Base-by-base conservation (phyloP, 2,113 vertebrate species). In the Antennarius striatus region DNA sequence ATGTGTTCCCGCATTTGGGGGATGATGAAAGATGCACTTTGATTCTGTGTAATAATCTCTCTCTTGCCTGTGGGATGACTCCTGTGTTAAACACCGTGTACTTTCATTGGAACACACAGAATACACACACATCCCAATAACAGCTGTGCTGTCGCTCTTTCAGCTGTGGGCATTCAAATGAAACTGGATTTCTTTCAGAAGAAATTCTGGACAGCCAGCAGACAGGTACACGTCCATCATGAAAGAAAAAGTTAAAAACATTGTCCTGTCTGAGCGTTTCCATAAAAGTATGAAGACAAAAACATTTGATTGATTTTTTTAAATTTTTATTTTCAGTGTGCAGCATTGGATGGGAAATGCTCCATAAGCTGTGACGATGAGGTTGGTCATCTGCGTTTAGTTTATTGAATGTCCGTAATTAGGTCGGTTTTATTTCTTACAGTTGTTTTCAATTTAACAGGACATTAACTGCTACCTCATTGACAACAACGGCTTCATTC, bases 161-260 rank as follows among this genome's bases (percentile, higher is more conserved):
- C 88, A 99, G 98, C 97, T 93, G 96, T 99, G 75, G 98, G 97
- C 68, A 99, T 99, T 84, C 98, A 99, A 91, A 99, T 99, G 97
- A 99, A 99, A 87, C 92, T 99, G 68, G 98, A 99, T 72, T 99
- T 99, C 88, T 99, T 99, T 90, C 97, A 99, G 88, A 92, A 94
- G 86, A 99, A 99, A 86, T 99, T 99, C 83, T 99, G 97, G 95
- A 99, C 97, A 16, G 98, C 98, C 72, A 98, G 98, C 91, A 91
- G 96, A 95, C 98, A 99, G 97, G 98, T 99, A 71, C 15, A 42
- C 49, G 68, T 3, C 3, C 48, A 46, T 3, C 28, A 36, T 28
- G 9, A 53, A 12, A 10, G 16, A 22, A 51, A 10, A 2, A 10
- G 50, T 7, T 51, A 9, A 22, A 53, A 29, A 22, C 51, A 4